Evolutionary conservation across 37 sponge, comb jelly and placozoan species (phyloP), one percentile per base, ranked within the genome.

Genomic region (Spongilla lacustris): DNA sequence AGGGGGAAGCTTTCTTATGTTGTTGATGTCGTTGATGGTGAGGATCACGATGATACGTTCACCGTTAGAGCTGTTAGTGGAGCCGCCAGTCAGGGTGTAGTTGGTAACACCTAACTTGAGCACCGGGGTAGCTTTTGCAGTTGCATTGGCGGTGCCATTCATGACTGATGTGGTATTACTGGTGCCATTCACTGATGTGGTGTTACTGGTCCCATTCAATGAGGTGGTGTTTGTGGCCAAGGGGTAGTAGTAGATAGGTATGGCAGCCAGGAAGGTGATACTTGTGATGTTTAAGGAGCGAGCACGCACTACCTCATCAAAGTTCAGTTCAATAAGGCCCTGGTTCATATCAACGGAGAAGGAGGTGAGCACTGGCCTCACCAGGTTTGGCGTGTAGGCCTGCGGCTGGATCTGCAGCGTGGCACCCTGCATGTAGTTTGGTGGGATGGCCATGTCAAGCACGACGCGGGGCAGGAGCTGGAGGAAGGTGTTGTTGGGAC

Each of bases 231-330:
- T 74, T 1, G 32, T 27, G 1, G 72, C 46, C 13, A 75, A 28
- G 0, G 27, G 24, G 22, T 77, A 76, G 34, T 76, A 41, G 73
- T 72, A 30, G 13, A 29, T 71, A 11, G 67, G 72, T 34, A 31
- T 14, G 25, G 68, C 36, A 30, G 94, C 90, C 46, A 76, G 76
- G 36, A 97, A 89, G 14, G 89, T 95, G 76, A 94, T 66, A 8
- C 76, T 73, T 36, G 92, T 81, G 67, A 66, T 85, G 21, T 89
- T 82, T 11, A 96, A 35, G 28, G 92, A 77, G 32, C 84, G 73
- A 8, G 77, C 88, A 87, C 90, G 69, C 17, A 97, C 91, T 8
- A 95, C 95, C 67, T 97, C 97, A 75, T 97, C 93, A 86, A 97
- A 97, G 34, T 76, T 92, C 33, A 97, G 68, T 3, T 73, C 66